Percentiles rank a stretch among this genome's conserved stretches.
phyloP scores from a whole-genome alignment of 2,888 invertebrate genomes.

The Ennomos erosarius region DNA sequence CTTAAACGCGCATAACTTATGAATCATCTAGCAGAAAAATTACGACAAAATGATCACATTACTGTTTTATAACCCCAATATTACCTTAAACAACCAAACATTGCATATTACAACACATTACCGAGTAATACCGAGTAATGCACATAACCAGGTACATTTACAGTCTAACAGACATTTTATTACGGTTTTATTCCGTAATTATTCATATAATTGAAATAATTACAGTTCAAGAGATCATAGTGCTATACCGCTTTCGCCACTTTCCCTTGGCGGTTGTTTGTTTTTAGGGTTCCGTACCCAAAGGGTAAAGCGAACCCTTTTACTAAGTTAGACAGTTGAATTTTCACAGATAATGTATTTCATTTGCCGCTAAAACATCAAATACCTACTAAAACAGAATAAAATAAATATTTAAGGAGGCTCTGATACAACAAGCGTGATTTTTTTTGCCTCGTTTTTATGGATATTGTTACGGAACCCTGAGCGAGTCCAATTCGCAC shows the following conservation, averaged over 20 bases:
- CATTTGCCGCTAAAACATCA: too few relatives aligned
- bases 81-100: constrained; percentile 16
- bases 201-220: constrained; percentile 35
- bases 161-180: constrained; percentile 27
- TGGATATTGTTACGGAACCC: too few relatives aligned
- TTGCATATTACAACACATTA: constrained; percentile 17
- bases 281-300: too few relatives aligned
- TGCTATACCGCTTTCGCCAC: constrained; percentile 40
- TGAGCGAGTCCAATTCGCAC: too few relatives aligned
- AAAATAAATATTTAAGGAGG: too few relatives aligned
- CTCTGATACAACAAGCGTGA: too few relatives aligned
- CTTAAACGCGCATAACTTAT: constrained; percentile 1
- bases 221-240: constrained; percentile 41
- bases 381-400: too few relatives aligned
- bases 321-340: too few relatives aligned
- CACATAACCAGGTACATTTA: constrained; percentile 16
- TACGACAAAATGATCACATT: constrained; percentile 17
- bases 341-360: too few relatives aligned
- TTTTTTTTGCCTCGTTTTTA: too few relatives aligned
- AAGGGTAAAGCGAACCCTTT: too few relatives aligned
- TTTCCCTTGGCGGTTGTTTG: constrained; percentile 33
- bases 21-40: constrained; percentile 18
- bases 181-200: constrained; percentile 36
- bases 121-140: constrained; percentile 18
- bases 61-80: constrained; percentile 16